phyloP scores from a whole-genome alignment of 2,888 invertebrate species.

The Nephrotoma guestfalica region DNA sequence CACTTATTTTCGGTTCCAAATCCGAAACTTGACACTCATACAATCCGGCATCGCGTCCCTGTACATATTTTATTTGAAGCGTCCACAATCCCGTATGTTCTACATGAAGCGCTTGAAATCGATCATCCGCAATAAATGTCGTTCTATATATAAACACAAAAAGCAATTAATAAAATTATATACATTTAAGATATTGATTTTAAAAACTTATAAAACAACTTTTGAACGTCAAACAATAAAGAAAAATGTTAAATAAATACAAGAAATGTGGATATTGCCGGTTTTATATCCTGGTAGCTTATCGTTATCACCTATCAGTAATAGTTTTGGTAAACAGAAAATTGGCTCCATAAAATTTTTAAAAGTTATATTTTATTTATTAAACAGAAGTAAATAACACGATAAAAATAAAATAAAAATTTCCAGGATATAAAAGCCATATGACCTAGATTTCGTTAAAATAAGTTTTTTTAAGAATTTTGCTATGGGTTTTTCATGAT shows the following conservation, averaged over 20 bases:
- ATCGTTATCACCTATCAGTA: neutral
- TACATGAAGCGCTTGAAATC: constrained; percentile 73
- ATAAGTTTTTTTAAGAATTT: neutral
- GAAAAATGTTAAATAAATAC: too few species aligned
- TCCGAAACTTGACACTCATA: constrained; percentile 93
- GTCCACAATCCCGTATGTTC: constrained; percentile 70
- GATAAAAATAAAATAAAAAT: neutral
- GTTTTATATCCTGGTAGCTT: neutral
- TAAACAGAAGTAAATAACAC: neutral
- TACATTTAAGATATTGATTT: neutral
- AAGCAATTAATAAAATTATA: neutral
- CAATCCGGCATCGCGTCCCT: constrained; percentile 76
- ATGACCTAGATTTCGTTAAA: neutral
- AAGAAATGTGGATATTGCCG: neutral
- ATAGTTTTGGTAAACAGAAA: neutral
- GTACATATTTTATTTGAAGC: constrained; percentile 80
- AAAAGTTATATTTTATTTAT: neutral
- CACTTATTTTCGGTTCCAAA: constrained; percentile 79
- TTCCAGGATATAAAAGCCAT: neutral
- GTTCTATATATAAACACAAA: constrained; percentile 25
- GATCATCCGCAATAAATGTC: constrained; percentile 85
- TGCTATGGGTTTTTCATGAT: neutral
- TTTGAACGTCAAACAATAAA: neutral
- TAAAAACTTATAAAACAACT: neutral
- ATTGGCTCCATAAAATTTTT: neutral